phyloP scores from a whole-genome alignment of 2,797 vertebrate species.

The Syndactyla subalaris region DNA sequence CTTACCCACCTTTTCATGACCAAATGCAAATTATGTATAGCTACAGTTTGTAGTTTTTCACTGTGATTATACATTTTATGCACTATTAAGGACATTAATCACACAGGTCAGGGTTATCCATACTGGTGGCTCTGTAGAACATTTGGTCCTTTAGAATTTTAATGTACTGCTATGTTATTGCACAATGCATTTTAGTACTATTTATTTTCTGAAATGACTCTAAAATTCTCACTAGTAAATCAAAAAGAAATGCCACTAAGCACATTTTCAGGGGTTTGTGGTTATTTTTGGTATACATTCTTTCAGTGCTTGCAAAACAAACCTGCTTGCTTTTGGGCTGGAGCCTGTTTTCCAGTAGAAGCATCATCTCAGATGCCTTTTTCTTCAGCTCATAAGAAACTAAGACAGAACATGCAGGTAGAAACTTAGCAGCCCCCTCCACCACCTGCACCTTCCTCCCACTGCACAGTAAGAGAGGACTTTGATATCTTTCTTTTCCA shows the following conservation, averaged over 20 bases:
- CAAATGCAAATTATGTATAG: conserved; percentile 25
- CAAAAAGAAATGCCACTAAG: conserved; percentile 39
- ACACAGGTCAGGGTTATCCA: conserved; percentile 41
- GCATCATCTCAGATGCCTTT: conserved; percentile 27
- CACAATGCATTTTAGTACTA: conserved; percentile 39
- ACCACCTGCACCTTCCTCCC: not conserved
- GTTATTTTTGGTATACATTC: conserved; percentile 68
- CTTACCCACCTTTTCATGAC: conserved; percentile 23
- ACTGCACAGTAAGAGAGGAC: not conserved
- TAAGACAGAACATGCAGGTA: not conserved
- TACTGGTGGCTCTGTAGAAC: conserved; percentile 48
- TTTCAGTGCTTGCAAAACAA: conserved; percentile 58
- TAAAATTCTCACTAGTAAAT: conserved; percentile 60
- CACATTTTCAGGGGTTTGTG: conserved; percentile 41
- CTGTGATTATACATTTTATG: conserved; percentile 52
- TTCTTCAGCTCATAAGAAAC: conserved; percentile 25
- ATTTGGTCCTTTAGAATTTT: conserved; percentile 65
- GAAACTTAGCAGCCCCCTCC: not conserved
- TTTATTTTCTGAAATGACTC: conserved; percentile 46
- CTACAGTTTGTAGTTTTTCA: conserved; percentile 59
- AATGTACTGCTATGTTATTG: conserved; percentile 63
- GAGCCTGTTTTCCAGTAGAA: conserved; percentile 45
- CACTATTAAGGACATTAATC: conserved; percentile 46
- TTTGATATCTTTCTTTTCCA: conserved; percentile 13
- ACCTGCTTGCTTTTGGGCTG: conserved; percentile 49